phyloP scores from a whole-genome alignment of 2,113 vertebrate species.

The Phainopepla nitens region DNA sequence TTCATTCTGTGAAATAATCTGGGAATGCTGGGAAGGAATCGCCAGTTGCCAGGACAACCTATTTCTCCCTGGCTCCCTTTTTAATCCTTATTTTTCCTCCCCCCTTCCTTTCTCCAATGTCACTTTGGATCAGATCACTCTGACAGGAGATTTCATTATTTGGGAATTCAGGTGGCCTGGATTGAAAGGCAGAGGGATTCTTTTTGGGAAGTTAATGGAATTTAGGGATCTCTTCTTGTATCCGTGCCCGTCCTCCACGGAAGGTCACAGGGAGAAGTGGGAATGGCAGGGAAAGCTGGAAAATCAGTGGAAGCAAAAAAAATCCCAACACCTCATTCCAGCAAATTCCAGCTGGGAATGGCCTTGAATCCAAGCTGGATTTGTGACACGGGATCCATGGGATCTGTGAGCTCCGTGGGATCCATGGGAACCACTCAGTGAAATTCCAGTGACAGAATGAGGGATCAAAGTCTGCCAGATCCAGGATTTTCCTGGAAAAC shows the following conservation, averaged over 20 bases:
- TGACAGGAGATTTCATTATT: constrained; percentile 16
- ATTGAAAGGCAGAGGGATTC: not conserved
- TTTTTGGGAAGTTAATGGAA: not conserved
- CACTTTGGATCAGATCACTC: constrained; percentile 46
- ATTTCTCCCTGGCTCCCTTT: not conserved
- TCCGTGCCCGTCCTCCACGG: not conserved
- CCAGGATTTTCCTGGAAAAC: not conserved
- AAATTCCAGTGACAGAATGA: not conserved
- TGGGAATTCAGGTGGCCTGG: not conserved
- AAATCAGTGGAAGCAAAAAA: not conserved
- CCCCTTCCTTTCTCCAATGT: not conserved
- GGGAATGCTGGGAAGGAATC: not conserved
- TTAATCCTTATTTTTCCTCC: not conserved
- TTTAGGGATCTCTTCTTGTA: not conserved
- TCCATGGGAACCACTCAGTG: fast-evolving
- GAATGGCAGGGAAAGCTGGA: not conserved
- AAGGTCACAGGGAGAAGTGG: not conserved
- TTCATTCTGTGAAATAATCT: not conserved
- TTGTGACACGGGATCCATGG: fast-evolving
- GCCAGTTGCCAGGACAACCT: constrained; percentile 24
- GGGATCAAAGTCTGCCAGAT: not conserved
- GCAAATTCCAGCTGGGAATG: not conserved
- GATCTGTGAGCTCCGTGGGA: not conserved
- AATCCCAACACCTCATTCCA: not conserved
- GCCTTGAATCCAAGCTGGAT: not conserved